A percentile compares a stretch with the other conserved stretches of the same genome.
phyloP scores from a whole-genome alignment of 2,113 vertebrate genomes.

The Oncorhynchus tshawytscha region DNA sequence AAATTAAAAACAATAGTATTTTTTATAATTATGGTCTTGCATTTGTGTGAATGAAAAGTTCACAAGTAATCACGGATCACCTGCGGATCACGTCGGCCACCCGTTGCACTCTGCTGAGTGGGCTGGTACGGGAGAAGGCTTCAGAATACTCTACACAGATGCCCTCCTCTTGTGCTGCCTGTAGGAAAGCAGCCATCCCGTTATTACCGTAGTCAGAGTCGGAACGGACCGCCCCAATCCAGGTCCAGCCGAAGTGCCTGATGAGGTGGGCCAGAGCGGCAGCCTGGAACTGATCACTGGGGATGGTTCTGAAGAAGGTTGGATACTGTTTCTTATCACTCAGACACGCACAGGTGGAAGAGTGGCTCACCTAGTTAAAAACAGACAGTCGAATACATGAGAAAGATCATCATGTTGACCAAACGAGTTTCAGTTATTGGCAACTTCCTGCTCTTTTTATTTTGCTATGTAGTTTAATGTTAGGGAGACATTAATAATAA shows the following conservation, averaged over 20 bases:
- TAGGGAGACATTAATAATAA: too few species aligned
- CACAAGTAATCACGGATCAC: not conserved
- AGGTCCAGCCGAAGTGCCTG: slow-evolving; percentile 73
- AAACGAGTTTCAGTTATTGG: too few species aligned
- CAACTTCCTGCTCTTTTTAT: too few species aligned
- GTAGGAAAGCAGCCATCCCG: slow-evolving; percentile 66
- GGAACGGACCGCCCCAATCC: slow-evolving; percentile 71
- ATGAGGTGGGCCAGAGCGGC: slow-evolving; percentile 62
- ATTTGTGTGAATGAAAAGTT: too few species aligned
- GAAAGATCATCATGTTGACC: not conserved
- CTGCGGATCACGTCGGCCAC: slow-evolving; percentile 68
- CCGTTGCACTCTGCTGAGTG: slow-evolving; percentile 48
- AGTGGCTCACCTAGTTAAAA: slow-evolving; percentile 70
- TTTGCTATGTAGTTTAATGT: too few species aligned
- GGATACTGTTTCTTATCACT: slow-evolving; percentile 69
- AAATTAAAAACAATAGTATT: too few species aligned
- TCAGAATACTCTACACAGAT: slow-evolving; percentile 72
- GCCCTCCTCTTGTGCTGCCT: slow-evolving; percentile 50
- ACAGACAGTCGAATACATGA: not conserved
- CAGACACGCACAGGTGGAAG: slow-evolving; percentile 70
- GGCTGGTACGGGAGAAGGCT: slow-evolving; percentile 54
- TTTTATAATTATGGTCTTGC: not conserved
- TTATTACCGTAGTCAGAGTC: slow-evolving; percentile 74
- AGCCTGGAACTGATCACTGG: slow-evolving; percentile 73
- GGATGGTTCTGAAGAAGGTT: slow-evolving; percentile 71